A percentile compares a stretch with the other conserved stretches of the same genome.
phyloP scores from a whole-genome alignment of 2,888 invertebrate species.

The Sussaba pulchella region DNA sequence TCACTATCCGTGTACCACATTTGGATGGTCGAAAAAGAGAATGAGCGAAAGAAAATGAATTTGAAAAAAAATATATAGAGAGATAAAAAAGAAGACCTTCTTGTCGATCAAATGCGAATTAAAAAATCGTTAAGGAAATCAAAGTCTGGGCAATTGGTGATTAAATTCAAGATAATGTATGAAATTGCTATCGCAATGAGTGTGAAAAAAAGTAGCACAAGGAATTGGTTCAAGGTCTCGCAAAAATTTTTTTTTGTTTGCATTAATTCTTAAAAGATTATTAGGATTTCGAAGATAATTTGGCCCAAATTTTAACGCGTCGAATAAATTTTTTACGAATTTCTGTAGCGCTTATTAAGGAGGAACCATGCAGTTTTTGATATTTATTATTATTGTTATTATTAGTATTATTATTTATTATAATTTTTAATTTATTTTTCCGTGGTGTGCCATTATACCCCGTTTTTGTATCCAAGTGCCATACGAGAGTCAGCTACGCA shows the following conservation, averaged over 20 bases:
- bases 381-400: not conserved
- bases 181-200: conserved; percentile 16
- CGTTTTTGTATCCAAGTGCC: not conserved
- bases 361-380: no score
- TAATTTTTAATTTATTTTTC: not conserved
- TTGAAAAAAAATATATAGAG: no score
- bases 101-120: conserved; percentile 33
- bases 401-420: not conserved
- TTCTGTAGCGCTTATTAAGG: not conserved
- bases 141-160: conserved; percentile 2
- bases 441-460: not conserved
- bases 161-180: conserved; percentile 32
- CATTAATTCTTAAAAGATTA: not conserved
- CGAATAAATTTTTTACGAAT: not conserved
- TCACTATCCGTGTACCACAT: conserved; percentile 39
- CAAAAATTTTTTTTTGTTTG: no score
- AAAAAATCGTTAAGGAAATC: conserved; percentile 21
- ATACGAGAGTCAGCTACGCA: conserved; percentile 16
- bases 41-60: not conserved
- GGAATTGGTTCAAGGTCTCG: no score
- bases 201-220: no score
- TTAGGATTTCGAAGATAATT: not conserved
- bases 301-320: not conserved
- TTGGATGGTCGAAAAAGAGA: conserved; percentile 16
- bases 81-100: not conserved